These are phyloP conservation scores for Drosophila arawakana DNA, from an alignment of 1,140 invertebrate genomes.

Conservation along the genomic window DNA sequence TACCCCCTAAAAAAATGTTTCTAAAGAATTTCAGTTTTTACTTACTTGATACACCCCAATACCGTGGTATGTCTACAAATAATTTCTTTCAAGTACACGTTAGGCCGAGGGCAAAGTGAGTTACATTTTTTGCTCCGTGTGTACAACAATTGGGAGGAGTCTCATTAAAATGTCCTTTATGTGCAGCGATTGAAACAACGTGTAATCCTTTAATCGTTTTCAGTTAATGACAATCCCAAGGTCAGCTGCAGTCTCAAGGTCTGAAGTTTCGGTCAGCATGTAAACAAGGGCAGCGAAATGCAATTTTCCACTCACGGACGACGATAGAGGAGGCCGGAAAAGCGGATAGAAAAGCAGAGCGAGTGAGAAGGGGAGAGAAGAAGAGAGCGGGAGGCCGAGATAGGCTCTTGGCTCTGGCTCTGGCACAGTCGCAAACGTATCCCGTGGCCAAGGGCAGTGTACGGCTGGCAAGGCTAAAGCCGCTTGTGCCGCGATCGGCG, in stretches of 20 bases:
- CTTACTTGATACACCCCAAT: slow-evolving; percentile 12
- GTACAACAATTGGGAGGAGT: slow-evolving; percentile 34
- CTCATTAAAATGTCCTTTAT: slow-evolving; percentile 25
- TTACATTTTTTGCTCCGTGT: neutral
- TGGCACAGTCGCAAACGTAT: slow-evolving; percentile 27
- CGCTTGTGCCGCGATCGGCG: slow-evolving; percentile 74
- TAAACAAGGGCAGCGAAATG: slow-evolving; percentile 57
- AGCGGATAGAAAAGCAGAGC: slow-evolving; percentile 6
- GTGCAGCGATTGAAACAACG: slow-evolving; percentile 24
- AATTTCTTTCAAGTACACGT: slow-evolving; percentile 7
- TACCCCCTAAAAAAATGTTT: too few relatives aligned
- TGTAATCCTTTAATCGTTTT: slow-evolving; percentile 42
- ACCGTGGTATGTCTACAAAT: neutral
- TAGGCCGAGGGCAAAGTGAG: slow-evolving; percentile 4
- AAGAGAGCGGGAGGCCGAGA: slow-evolving; percentile 8
- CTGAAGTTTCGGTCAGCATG: slow-evolving; percentile 43
- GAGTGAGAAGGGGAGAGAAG: neutral
- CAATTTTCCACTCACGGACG: slow-evolving; percentile 45
- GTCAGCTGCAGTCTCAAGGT: slow-evolving; percentile 26
- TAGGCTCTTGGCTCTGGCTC: slow-evolving; percentile 29
- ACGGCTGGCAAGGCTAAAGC: slow-evolving; percentile 70
- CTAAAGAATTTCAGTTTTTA: neutral
- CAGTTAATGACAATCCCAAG: slow-evolving; percentile 50
- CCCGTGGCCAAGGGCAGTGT: slow-evolving; percentile 25
- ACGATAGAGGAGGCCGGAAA: slow-evolving; percentile 36